Evolutionary conservation across 2,797 vertebrate genomes (phyloP).

Genomic region (Arrhamphus sclerolepis): DNA sequence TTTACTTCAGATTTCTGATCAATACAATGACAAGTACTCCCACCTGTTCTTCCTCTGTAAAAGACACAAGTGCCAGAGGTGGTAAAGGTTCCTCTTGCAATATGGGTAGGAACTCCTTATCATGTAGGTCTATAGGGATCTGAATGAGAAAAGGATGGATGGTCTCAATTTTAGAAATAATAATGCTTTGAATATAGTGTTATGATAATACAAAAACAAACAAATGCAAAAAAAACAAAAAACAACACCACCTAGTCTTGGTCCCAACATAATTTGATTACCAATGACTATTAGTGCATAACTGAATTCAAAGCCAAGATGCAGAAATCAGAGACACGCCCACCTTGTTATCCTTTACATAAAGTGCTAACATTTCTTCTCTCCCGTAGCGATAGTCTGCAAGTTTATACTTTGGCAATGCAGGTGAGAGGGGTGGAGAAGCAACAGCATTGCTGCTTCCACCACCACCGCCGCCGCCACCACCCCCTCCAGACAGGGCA

Average conservation of each 20-base stretch:
- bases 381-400: constrained; percentile 98
- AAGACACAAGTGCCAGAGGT: constrained; percentile 95
- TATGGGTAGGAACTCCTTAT: constrained; percentile 98
- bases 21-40: constrained; percentile 16
- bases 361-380: constrained; percentile 99
- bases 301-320: not conserved
- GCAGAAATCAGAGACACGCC: constrained; percentile 23
- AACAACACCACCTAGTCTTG: not conserved
- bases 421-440: constrained; percentile 97
- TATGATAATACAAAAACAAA: too few relatives aligned
- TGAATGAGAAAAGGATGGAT: constrained; percentile 44
- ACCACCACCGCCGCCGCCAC: constrained; percentile 41
- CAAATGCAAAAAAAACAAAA: not conserved
- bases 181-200: too few relatives aligned
- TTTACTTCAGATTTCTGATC: too few relatives aligned
- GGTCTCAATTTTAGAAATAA: too few relatives aligned
- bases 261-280: too few relatives aligned
- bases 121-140: constrained; percentile 96
- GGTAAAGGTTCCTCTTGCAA: constrained; percentile 97
- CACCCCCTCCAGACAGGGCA: constrained; percentile 92
- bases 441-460: constrained; percentile 82
- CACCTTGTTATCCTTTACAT: constrained; percentile 99
- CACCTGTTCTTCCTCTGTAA: constrained; percentile 99
- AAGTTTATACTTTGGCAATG: constrained; percentile 98
- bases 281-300: too few relatives aligned